These are phyloP conservation scores for Amphiprion percula DNA, from an alignment of 2,113 vertebrate species.

Conservation along the genomic window DNA sequence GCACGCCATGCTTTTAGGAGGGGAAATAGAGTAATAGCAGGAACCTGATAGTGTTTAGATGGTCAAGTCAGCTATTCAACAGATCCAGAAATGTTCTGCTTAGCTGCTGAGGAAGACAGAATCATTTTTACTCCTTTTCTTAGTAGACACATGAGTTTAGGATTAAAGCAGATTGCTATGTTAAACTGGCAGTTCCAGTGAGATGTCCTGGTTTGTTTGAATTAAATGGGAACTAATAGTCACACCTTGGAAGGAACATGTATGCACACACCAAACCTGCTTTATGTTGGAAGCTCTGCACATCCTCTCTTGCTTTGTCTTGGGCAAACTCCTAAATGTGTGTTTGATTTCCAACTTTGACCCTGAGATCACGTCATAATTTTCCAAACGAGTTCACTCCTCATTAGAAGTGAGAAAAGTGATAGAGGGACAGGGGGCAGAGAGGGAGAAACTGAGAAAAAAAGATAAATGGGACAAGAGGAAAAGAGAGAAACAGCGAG, in stretches of 20 bases:
- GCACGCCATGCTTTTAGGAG: constrained; percentile 41
- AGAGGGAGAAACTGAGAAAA: constrained; percentile 59
- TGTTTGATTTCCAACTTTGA: constrained; percentile 70
- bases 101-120: constrained; percentile 26
- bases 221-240: constrained; percentile 31
- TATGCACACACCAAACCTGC: constrained; percentile 4
- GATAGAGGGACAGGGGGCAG: constrained; percentile 50
- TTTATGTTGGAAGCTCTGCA: constrained; percentile 49
- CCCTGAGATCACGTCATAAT: constrained; percentile 67
- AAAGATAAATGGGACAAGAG: constrained; percentile 73
- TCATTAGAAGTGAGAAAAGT: constrained; percentile 76
- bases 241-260: constrained; percentile 3
- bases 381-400: constrained; percentile 74
- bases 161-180: constrained; percentile 34
- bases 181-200: constrained; percentile 43
- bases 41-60: constrained; percentile 65
- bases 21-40: constrained; percentile 48
- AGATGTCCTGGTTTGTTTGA: constrained; percentile 40
- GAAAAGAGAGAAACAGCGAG: constrained; percentile 50
- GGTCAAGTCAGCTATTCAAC: constrained; percentile 42
- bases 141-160: constrained; percentile 11
- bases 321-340: constrained; percentile 62
- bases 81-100: constrained; percentile 51
- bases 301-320: constrained; percentile 42
- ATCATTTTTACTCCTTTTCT: constrained; percentile 26